Evolutionary conservation across 2,888 invertebrate genomes (phyloP).

Genomic region (Sesia bembeciformis): DNA sequence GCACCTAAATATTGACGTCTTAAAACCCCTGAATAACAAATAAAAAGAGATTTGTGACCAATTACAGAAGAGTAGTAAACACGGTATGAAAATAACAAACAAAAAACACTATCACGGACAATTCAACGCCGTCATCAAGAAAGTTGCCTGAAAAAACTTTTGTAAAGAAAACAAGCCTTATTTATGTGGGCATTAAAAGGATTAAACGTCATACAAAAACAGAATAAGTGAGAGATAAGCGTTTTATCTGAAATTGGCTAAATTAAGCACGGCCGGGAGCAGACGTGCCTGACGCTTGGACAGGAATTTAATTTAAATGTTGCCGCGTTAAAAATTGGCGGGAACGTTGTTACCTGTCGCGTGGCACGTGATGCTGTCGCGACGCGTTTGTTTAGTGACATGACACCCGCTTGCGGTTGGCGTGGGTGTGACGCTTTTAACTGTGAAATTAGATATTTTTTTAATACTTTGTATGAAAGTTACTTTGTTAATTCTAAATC

Average conservation of each 20-base stretch:
- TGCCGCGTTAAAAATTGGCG: constrained; percentile 56
- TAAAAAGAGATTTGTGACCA: too few species aligned
- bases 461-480: too few species aligned
- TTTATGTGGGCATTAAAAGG: not conserved
- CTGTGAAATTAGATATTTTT: not conserved
- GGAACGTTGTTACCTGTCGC: constrained; percentile 52
- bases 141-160: not conserved
- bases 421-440: not conserved
- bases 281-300: constrained; percentile 15
- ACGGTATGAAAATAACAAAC: not conserved
- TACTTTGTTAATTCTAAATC: too few species aligned
- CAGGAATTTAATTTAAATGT: constrained; percentile 66
- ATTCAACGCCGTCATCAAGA: not conserved
- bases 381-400: constrained; percentile 1
- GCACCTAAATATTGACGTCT: too few species aligned
- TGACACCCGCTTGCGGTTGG: not conserved
- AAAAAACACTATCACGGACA: not conserved
- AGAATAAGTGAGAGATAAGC: constrained; percentile 46
- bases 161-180: not conserved
- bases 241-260: constrained; percentile 49
- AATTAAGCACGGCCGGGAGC: constrained; percentile 36
- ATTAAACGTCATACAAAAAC: constrained; percentile 10
- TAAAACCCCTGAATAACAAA: too few species aligned
- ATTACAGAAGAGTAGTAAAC: not conserved
- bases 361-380: constrained; percentile 13